Conservation (phyloP, 2,113 vertebrate genomes). For the Pristiophorus japonicus region DNA sequence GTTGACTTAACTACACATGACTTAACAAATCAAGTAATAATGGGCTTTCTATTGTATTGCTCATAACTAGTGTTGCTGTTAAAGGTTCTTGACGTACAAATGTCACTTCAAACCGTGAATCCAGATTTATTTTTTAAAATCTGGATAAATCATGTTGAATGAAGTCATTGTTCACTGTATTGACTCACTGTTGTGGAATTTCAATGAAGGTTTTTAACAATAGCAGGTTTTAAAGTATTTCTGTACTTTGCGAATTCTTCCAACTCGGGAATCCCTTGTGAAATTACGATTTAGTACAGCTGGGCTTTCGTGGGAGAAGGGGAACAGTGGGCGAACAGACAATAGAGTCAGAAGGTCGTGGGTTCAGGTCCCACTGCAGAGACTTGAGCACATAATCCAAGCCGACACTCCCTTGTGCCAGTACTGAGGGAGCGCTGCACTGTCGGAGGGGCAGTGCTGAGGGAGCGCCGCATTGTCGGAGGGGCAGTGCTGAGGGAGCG, state of each 20-base stretch:
- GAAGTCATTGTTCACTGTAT: background rate
- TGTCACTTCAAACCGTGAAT: background rate
- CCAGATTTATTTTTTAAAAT: background rate
- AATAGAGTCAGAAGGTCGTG: background rate
- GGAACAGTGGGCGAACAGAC: background rate
- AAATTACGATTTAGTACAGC: background rate
- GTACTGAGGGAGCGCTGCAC: background rate
- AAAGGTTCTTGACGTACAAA: background rate
- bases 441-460: background rate
- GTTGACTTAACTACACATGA: slow-evolving; percentile 20
- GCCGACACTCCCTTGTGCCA: background rate
- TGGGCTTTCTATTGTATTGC: background rate
- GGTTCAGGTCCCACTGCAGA: background rate
- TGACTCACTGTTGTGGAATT: slow-evolving; percentile 25
- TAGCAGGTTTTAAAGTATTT: background rate
- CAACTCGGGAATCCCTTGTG: background rate
- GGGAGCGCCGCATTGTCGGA: background rate
- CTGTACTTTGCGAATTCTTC: background rate
- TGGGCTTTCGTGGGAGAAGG: background rate
- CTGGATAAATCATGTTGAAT: background rate
- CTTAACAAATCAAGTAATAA: slow-evolving; percentile 27
- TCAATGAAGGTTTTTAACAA: slow-evolving; percentile 13
- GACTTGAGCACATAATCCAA: background rate
- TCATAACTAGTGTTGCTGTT: background rate
- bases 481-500: background rate